Conservation (phyloP, 1,140 invertebrate genomes). For the Hycleus cichorii region DNA sequence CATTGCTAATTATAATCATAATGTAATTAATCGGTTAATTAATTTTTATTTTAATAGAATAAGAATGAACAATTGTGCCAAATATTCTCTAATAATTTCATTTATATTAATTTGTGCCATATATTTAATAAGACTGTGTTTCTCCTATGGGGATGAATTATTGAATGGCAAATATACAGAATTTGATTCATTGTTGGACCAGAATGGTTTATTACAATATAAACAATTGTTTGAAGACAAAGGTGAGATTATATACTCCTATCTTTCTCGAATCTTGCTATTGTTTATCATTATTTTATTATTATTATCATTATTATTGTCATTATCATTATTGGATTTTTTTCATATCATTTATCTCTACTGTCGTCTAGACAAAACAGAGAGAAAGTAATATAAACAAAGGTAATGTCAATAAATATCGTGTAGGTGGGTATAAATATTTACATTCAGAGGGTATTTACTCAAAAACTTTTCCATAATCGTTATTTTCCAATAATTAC, state of each 20-base stretch:
- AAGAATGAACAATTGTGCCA: slow-evolving; percentile 34
- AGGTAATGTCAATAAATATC: too few species aligned
- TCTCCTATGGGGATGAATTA: slow-evolving; percentile 18
- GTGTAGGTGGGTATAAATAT: too few species aligned
- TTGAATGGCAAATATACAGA: slow-evolving; percentile 43
- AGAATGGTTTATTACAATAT: slow-evolving; percentile 59
- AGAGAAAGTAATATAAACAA: too few species aligned
- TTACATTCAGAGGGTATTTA: too few species aligned
- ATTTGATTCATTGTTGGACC: slow-evolving; percentile 65
- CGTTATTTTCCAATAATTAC: too few species aligned
- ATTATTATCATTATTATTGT: too few species aligned
- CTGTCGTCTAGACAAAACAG: too few species aligned
- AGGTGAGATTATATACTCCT: slow-evolving; percentile 47
- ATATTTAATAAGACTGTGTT: slow-evolving; percentile 29
- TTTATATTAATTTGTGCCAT: slow-evolving; percentile 28
- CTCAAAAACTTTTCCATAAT: too few species aligned
- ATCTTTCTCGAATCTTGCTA: neutral
- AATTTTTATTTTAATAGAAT: slow-evolving; percentile 6
- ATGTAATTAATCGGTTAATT: neutral
- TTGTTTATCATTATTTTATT: neutral
- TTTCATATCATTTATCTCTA: too few species aligned
- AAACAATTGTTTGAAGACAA: slow-evolving; percentile 59
- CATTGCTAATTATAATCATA: neutral
- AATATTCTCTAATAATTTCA: slow-evolving; percentile 29
- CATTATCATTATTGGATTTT: too few species aligned